Conservation (phyloP, 2,113 vertebrate genomes). For the Panurus biarmicus region DNA sequence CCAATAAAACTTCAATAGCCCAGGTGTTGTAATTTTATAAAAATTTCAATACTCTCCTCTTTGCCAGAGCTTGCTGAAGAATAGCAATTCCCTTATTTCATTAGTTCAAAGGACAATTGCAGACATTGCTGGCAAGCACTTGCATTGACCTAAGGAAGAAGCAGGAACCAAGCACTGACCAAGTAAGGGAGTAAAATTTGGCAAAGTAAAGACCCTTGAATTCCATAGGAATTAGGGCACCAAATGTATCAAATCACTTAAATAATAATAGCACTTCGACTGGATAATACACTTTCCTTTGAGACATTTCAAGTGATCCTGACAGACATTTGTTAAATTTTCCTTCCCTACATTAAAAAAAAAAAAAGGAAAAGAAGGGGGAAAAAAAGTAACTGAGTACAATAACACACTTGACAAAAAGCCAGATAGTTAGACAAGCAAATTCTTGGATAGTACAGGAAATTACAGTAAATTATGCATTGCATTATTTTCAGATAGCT, state of each 20-base stretch:
- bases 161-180: background rate
- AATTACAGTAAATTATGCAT: background rate
- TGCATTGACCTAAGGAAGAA: background rate
- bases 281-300: background rate
- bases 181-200: background rate
- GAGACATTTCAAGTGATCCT: background rate
- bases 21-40: background rate
- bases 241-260: background rate
- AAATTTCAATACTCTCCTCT: background rate
- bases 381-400: background rate
- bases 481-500: background rate
- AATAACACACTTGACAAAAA: background rate
- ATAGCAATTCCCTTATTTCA: background rate
- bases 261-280: background rate
- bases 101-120: background rate
- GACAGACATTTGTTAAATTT: background rate
- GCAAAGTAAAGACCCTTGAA: background rate
- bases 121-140: background rate
- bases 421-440: background rate
- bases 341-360: background rate
- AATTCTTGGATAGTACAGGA: background rate
- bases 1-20: background rate
- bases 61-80: background rate
- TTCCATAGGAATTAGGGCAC: background rate
- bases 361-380: background rate